Evolutionary conservation across 1,140 invertebrate species (phyloP), one percentile per base, ranked within the genome.

Genomic region (Leptopilina boulardi): DNA sequence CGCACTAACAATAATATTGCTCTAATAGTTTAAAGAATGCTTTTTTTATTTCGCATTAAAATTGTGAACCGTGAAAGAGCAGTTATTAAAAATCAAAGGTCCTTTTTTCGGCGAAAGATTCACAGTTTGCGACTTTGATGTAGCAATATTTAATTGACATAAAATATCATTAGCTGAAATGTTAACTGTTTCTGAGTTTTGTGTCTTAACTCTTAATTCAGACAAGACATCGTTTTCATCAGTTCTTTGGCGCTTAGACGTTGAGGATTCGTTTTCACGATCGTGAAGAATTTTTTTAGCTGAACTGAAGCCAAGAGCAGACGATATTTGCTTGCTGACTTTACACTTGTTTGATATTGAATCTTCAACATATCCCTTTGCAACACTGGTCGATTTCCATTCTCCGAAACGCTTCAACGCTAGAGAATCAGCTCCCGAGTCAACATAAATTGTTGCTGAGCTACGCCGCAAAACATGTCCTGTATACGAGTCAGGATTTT

Each of bases 341-440:
- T 77, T 77, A 13, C 30, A 23, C 9, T 73, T 76, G 26, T 79
- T 79, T 26, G 56, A 59, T 13, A 81, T 19, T 5, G 74, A 78
- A 6, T 81, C 71, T 66, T 81, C 78, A 8, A 82, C 70, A 41
- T 82, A 82, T 0, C 77, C 54, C 75, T 78, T 74, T 11, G 79
- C 74, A 11, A 78, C 76, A 51, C 77, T 76, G 23, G 56, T 75
- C 8, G 76, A 78, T 70, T 56, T 59, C 77, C 81, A 80, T 47
- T 77, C 77, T 30, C 82, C 77, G 13, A 79, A 73, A 18, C 73
- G 73, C 66, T 79, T 77, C 26, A 83, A 34, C 13, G 75, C 76
- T 1, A 77, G 42, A 2, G 81, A 8, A 44, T 79, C 76, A 30
- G 66, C 77, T 34, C 77, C 80, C 34, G 74, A 34, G 54, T 80